Evolutionary conservation across 2,888 invertebrate genomes (phyloP).

Genomic region (Pyrgus malvae): DNA sequence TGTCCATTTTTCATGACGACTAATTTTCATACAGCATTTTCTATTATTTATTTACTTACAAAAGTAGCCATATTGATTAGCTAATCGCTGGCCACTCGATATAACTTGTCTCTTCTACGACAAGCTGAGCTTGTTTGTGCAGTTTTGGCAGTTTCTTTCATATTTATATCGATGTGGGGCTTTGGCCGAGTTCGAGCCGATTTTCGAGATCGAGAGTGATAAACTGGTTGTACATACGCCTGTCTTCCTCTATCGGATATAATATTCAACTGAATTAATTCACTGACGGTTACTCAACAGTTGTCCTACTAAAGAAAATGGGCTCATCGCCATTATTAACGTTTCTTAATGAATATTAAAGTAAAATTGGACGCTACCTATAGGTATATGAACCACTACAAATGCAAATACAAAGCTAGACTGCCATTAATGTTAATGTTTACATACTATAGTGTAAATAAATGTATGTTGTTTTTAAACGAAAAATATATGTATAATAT

Average conservation of each 20-base stretch:
- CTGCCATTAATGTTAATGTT: too few relatives aligned
- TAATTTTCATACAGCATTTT: background rate
- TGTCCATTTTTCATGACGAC: background rate
- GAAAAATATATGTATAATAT: too few relatives aligned
- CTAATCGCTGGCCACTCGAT: conserved; percentile 75
- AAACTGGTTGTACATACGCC: conserved; percentile 59
- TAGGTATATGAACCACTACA: background rate
- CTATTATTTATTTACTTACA: conserved; percentile 54
- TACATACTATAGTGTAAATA: too few relatives aligned
- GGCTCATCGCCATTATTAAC: conserved; percentile 42
- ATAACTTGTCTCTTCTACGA: conserved; percentile 62
- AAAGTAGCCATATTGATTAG: conserved; percentile 75
- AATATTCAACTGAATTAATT: conserved; percentile 63
- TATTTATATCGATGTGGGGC: conserved; percentile 70
- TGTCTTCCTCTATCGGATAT: conserved; percentile 69
- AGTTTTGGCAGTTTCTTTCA: conserved; percentile 55
- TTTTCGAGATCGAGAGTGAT: conserved; percentile 56
- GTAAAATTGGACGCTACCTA: background rate
- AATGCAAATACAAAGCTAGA: too few relatives aligned
- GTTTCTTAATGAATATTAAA: conserved; percentile 39
- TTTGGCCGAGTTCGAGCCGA: conserved; percentile 48
- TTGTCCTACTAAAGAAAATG: conserved; percentile 42
- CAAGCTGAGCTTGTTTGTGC: conserved; percentile 71
- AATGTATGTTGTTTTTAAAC: too few relatives aligned
- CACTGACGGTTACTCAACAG: conserved; percentile 62